Evolutionary conservation across 2,113 vertebrate species (phyloP), one percentile per base, ranked within the genome.

Genomic region (Lycaon pictus): DNA sequence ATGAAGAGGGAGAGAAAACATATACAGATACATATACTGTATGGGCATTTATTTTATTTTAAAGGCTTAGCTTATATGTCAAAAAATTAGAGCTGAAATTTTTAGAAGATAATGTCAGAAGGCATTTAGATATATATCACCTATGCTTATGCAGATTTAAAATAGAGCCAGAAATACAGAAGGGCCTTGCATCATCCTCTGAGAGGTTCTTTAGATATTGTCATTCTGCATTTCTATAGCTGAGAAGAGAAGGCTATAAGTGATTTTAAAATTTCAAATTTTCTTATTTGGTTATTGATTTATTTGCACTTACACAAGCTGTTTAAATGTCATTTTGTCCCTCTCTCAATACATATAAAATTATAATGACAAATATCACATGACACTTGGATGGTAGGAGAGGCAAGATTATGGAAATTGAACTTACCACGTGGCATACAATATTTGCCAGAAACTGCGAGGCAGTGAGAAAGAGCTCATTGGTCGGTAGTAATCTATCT

Each of bases 31-130:
- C 51, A 76, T 93, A 35, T 27, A 15, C 32, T 76, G 2, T 63
- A 5, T 37, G 65, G 35, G n/a, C 11, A 90, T 82, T 93, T 90
- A 74, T 77, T 96, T 97, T 60, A 92, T 92, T 95, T 96, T 56
- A 15, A 71, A 74, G 74, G 56, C 43, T 53, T 71, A 82, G 22
- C 74, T 63, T 53, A 5, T 2, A 15, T 20, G 58, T 90, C 27
- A 85, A 29, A n/a, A 51, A 83, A 11, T 74, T 88, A 69, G 23
- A 63, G 25, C 35, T 83, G 56, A 90, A n/a, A 77, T 43, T 95
- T 92, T 62, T 77, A 35, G 15, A 85, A 58, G 20, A 65, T 92
- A 81, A 62, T 80, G 22, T 4, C 15, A 72, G n/a, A 82, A 87
- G 16, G 1, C 72, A 92, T 79, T 92, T 62, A 80, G 25, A 7